Evolutionary conservation across 2,113 vertebrate genomes (phyloP).

Genomic region (Aegotheles bennettii): DNA sequence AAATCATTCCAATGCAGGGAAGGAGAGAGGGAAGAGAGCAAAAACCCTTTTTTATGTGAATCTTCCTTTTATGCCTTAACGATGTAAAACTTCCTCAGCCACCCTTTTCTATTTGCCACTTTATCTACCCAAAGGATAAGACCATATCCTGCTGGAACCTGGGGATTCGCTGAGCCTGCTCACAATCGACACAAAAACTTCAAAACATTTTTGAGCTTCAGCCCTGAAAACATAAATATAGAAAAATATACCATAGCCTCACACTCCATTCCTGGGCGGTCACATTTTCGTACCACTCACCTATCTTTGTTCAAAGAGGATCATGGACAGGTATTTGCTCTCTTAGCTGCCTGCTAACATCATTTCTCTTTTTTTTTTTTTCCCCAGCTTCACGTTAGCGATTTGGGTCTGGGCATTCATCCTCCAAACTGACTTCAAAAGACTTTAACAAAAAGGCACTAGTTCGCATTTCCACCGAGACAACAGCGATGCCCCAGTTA

Average conservation of each 20-base stretch:
- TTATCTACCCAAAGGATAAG: not conserved
- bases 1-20: not conserved
- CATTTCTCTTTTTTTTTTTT: not conserved
- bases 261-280: rapidly evolving
- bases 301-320: not conserved
- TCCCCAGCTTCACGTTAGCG: not conserved
- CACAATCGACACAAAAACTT: not conserved
- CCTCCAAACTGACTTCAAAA: slow-evolving; percentile 1
- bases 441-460: not conserved
- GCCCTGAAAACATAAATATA: not conserved
- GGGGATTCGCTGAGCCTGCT: not conserved
- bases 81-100: not conserved
- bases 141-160: not conserved
- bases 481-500: not conserved
- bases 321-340: rapidly evolving
- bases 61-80: not conserved
- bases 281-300: not conserved
- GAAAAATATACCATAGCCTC: not conserved
- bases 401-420: not conserved
- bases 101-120: not conserved
- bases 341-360: not conserved
- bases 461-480: not conserved
- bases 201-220: not conserved
- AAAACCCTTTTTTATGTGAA: not conserved
- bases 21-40: not conserved